Base-by-base conservation (phyloP, 2,888 invertebrate species). In the Archaeoteleia sp. region DNA sequence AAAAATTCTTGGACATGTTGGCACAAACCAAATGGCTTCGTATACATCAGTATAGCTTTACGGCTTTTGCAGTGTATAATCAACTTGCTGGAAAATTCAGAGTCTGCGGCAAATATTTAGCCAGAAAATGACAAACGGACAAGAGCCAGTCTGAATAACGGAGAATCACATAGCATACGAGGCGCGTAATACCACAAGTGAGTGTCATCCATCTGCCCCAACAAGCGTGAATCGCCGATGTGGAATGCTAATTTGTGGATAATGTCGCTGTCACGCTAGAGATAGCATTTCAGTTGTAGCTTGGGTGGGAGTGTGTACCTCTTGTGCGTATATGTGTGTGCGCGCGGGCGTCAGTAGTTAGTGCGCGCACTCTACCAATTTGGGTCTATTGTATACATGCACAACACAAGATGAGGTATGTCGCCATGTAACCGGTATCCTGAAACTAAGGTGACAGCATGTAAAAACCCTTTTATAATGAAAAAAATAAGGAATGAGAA, bases 231-330 rank as follows among this genome's bases (percentile, higher is more conserved):
- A 60, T 35, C 60, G 49, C 35, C 34, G 35, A 35, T 49, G 60
- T 60, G 48, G 48, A 60, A 60, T 60, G 60, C 42, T 48, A 58
- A 58, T 58, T 48, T 49, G 48, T 34, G 48, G 40, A 58, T 55
- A 45, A 45, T 45, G 45, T 27, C 29, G 29, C 29, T 37, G 45
- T 55, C 55, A 45, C 45, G 29, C 45, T 29, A 10, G 32, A 46
- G 46, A 48, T 25, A 48, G 40, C 48, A 58, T 42, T 58, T 58
- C 40, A 23, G 7, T 30, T 17, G 40, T 40, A 14, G 25, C 23
- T 10, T 9, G 20, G 9, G 14, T 35, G 17, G 10, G 6, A 1
- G 13, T 34, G 10, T 13, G 13, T 34, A 20, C 5, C 2, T 20
- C 5, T 5, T 20, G 5, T 5, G 5, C 20, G 5, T 4, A 20